Conservation (phyloP, 1,140 invertebrate species). For the Leptopilina clavipes region DNA sequence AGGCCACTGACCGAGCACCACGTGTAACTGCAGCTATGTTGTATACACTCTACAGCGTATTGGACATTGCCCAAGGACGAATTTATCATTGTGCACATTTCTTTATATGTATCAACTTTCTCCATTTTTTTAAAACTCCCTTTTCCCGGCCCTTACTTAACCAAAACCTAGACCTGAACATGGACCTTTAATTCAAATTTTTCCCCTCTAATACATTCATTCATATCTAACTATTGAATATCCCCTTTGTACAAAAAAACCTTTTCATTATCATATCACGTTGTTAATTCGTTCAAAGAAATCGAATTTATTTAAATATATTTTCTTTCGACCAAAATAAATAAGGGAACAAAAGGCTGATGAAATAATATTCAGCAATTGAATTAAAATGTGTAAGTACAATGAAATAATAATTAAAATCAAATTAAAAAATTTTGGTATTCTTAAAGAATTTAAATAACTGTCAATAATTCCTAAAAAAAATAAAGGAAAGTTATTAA, state of each 20-base stretch:
- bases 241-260: background rate
- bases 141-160: background rate
- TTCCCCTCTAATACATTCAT: background rate
- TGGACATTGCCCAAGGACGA: constrained; percentile 6
- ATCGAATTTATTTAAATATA: too few relatives aligned
- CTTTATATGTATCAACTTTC: background rate
- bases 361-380: too few relatives aligned
- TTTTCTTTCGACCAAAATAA: too few relatives aligned
- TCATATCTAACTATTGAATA: background rate
- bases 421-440: too few relatives aligned
- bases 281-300: too few relatives aligned
- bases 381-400: too few relatives aligned
- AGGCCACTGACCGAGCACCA: constrained; percentile 43
- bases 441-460: too few relatives aligned
- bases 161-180: background rate
- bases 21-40: constrained; percentile 36
- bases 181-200: background rate
- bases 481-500: background rate
- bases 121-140: background rate
- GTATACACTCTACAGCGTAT: background rate
- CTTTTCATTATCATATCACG: background rate
- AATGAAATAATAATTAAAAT: too few relatives aligned
- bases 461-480: background rate
- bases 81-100: constrained; percentile 7
- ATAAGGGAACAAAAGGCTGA: too few relatives aligned